A percentile compares a stretch with the other conserved stretches of the same genome.
phyloP scores from a whole-genome alignment of 2,888 invertebrate genomes.

The Adelognathus sp. region DNA sequence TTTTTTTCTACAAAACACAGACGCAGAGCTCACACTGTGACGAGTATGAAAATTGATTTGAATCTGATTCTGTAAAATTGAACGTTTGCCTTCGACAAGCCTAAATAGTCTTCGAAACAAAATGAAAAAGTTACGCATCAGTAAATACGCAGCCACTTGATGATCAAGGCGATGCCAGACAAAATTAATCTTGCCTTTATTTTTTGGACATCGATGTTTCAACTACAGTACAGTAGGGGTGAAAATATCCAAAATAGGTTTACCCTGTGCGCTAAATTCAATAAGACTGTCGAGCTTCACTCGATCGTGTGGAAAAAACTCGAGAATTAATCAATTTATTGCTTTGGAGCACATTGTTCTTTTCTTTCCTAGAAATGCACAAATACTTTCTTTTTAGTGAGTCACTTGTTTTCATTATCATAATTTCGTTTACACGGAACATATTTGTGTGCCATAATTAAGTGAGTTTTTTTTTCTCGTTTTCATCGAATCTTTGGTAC shows the following conservation, averaged over 20 bases:
- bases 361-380: background rate
- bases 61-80: background rate
- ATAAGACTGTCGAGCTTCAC: constrained; percentile 42
- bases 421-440: constrained; percentile 36
- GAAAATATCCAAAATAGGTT: constrained; percentile 48
- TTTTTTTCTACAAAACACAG: background rate
- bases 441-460: constrained; percentile 55
- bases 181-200: constrained; percentile 54
- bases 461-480: constrained; percentile 17
- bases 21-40: background rate
- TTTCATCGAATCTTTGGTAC: constrained; percentile 17
- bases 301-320: constrained; percentile 3
- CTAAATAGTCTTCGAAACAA: constrained; percentile 27
- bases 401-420: background rate
- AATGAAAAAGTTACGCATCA: constrained; percentile 18
- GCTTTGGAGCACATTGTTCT: background rate
- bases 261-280: constrained; percentile 62
- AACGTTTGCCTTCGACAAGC: constrained; percentile 20
- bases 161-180: constrained; percentile 28
- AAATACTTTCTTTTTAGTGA: constrained; percentile 8
- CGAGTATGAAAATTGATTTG: background rate
- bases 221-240: constrained; percentile 28
- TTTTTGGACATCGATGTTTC: constrained; percentile 57
- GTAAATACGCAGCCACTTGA: background rate
- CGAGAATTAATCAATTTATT: background rate